Percentiles rank a stretch among this genome's conserved stretches.
Conservation (phyloP, 2,888 invertebrate species). For the Dynastes hyllus region DNA sequence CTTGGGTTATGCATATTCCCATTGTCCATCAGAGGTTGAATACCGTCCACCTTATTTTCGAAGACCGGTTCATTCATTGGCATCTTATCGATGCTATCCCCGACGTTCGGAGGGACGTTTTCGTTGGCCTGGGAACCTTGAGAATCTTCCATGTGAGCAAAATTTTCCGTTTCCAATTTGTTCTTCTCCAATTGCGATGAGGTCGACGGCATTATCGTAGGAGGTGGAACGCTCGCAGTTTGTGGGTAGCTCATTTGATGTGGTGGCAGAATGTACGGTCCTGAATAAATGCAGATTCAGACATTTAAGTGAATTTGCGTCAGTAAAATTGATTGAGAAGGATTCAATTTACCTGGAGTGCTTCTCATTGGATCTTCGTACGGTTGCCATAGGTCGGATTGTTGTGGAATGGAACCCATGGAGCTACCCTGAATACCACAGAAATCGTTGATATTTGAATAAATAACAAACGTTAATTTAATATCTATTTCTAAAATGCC, state of each 20-base stretch:
- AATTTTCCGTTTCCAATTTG: constrained; percentile 45
- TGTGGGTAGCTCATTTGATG: constrained; percentile 45
- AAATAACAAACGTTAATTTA: too few relatives aligned
- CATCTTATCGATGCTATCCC: constrained; percentile 47
- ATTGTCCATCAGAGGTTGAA: constrained; percentile 47
- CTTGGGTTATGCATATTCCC: constrained; percentile 30
- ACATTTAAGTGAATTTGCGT: background rate
- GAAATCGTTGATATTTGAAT: background rate
- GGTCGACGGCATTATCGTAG: constrained; percentile 48
- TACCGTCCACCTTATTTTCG: constrained; percentile 52
- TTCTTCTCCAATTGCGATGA: constrained; percentile 38
- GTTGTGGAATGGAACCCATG: constrained; percentile 65
- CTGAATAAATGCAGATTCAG: constrained; percentile 7
- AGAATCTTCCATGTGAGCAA: constrained; percentile 47
- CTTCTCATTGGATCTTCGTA: constrained; percentile 57
- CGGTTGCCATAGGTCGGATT: constrained; percentile 67
- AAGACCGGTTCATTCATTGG: constrained; percentile 52
- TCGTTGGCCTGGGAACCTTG: constrained; percentile 56
- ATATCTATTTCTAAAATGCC: too few relatives aligned
- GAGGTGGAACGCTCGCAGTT: constrained; percentile 47
- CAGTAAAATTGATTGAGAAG: background rate
- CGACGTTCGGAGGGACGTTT: constrained; percentile 59
- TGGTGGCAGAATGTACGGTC: constrained; percentile 49
- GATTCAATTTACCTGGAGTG: constrained; percentile 41
- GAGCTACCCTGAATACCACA: constrained; percentile 60